A percentile compares a stretch with the other conserved stretches of the same genome.
Evolutionary conservation across 2,888 invertebrate genomes (phyloP).

Genomic region (Drosophila longiperda): DNA sequence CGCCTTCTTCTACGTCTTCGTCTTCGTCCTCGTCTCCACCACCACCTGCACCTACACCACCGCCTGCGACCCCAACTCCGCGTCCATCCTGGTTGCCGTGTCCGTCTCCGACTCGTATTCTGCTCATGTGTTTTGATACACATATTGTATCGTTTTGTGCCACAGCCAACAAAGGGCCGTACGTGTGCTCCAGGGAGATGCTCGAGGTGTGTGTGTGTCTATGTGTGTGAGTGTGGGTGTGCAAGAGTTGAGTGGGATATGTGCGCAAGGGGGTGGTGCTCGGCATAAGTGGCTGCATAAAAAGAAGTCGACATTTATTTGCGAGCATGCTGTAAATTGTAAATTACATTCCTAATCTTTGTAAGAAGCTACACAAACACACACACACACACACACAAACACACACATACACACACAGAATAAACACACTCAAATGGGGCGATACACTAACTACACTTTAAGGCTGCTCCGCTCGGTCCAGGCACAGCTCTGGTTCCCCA

Average conservation of each 20-base stretch:
- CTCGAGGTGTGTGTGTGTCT: slow-evolving; percentile 27
- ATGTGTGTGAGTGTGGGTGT: neutral
- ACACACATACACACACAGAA: neutral
- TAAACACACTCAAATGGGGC: slow-evolving; percentile 17
- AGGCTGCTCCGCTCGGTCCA: slow-evolving; percentile 42
- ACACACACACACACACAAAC: slow-evolving; percentile 29
- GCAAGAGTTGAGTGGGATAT: neutral
- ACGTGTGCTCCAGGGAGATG: slow-evolving; percentile 43
- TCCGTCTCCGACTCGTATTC: slow-evolving; percentile 44
- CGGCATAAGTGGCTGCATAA: slow-evolving; percentile 74
- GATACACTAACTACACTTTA: slow-evolving; percentile 61
- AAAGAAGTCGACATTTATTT: slow-evolving; percentile 79
- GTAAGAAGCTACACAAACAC: slow-evolving; percentile 47
- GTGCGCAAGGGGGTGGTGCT: slow-evolving; percentile 21
- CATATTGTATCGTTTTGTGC: slow-evolving; percentile 76
- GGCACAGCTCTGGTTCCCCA: slow-evolving; percentile 51
- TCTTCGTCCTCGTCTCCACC: slow-evolving; percentile 5
- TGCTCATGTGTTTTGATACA: slow-evolving; percentile 75
- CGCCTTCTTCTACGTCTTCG: neutral
- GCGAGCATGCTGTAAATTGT: slow-evolving; percentile 80
- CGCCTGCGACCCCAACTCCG: neutral
- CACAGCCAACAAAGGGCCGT: slow-evolving; percentile 41
- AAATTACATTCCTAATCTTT: slow-evolving; percentile 80
- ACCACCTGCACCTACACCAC: slow-evolving; percentile 10
- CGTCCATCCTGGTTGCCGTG: slow-evolving; percentile 14